Percentiles rank a stretch among this genome's conserved stretches.
Conservation (phyloP, 2,113 vertebrate species). For the Cebidichthys violaceus region DNA sequence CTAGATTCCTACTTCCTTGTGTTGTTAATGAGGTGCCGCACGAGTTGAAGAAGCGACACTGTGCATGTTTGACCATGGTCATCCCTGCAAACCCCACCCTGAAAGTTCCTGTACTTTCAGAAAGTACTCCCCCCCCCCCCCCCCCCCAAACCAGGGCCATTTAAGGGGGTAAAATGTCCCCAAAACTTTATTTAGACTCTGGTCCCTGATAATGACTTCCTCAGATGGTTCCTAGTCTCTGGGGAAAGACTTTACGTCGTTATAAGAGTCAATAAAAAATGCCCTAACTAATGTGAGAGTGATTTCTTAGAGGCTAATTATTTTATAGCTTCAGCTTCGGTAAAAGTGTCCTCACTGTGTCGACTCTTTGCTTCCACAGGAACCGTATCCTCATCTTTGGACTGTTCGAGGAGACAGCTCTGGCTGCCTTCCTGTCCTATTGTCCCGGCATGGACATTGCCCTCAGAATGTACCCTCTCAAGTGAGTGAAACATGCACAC, state of each 20-base stretch:
- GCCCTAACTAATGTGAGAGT: background rate
- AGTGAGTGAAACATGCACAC: slow-evolving; percentile 75
- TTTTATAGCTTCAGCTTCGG: background rate
- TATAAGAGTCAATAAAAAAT: background rate
- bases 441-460: slow-evolving; percentile 88
- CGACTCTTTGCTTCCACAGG: slow-evolving; percentile 53
- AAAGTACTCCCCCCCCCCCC: no score
- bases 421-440: slow-evolving; percentile 87
- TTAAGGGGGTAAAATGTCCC: background rate
- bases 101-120: no score
- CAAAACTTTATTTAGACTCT: background rate
- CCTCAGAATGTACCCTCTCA: slow-evolving; percentile 88
- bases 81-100: no score
- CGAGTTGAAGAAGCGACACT: no score
- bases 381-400: slow-evolving; percentile 87
- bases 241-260: background rate
- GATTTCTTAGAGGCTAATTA: background rate
- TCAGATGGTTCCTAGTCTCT: background rate
- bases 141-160: background rate
- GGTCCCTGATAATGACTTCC: background rate
- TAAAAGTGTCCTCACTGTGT: background rate
- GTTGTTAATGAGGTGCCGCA: no score
- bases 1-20: no score
- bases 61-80: no score
- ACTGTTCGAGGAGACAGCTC: slow-evolving; percentile 86